Evolutionary conservation across 1,140 invertebrate species (phyloP), one percentile per base, ranked within the genome.

Genomic region (Drosophila sp.): DNA sequence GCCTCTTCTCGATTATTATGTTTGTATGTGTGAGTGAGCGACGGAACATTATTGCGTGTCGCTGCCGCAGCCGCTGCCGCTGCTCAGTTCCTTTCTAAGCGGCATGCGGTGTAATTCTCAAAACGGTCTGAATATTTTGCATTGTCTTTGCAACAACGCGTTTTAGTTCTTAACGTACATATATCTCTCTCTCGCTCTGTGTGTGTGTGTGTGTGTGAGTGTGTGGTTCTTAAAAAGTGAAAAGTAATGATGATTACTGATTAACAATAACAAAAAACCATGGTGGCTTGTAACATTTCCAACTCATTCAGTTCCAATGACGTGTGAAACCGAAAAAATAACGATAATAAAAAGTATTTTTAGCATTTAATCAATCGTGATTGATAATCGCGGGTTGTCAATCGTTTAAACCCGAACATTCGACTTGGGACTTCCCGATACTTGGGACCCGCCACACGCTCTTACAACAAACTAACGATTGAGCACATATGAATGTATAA

Each of bases 21-120:
- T 7, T 7, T 50, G 41, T 8, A 44, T 89, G 83, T 67, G 84
- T 66, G 69, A 73, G 40, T 17, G 29, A 23, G 73, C 41, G 66
- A n/a, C 38, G 76, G 65, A 72, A 71, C 81, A 72, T 71, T 70
- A 78, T 77, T 80, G 75, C 33, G 77, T 87, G 58, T 72, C 60
- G 32, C 70, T 47, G 68, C 10, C 56, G 54, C 38, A 23, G 55
- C 38, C 54, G 62, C 64, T 40, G 55, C 32, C 40, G 63, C 75
- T 62, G 86, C 91, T 90, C 71, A 80, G 82, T 91, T 91, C 90
- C 87, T 91, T 91, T 91, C 86, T 85, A 90, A 91, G 87, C 90
- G 84, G 84, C 84, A 87, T 75, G 73, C 85, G 76, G 84, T 87
- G 84, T 87, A 89, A 89, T 87, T 87, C 76, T 87, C 79, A 89